Evolutionary conservation across 2,113 vertebrate species (phyloP).

Genomic region (Thalassoma bifasciatum): DNA sequence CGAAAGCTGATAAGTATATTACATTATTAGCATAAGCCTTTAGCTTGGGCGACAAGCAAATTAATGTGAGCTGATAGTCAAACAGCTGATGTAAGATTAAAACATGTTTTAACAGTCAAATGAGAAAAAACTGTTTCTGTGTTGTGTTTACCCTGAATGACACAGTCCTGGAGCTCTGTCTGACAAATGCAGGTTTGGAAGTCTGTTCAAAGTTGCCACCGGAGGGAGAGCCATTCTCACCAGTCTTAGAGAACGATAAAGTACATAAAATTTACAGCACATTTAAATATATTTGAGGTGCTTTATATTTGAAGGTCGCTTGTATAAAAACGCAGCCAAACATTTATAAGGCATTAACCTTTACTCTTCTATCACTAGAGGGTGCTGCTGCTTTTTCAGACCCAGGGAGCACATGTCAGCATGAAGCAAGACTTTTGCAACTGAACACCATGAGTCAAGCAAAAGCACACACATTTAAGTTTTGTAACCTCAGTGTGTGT

Average conservation of each 20-base stretch:
- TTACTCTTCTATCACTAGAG: slow-evolving; percentile 39
- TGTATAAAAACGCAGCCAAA: not conserved
- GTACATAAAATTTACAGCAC: not conserved
- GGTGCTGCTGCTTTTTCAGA: slow-evolving; percentile 24
- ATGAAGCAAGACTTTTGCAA: not conserved
- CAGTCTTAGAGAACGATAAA: slow-evolving; percentile 48
- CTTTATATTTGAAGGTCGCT: not conserved
- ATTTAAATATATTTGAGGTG: not conserved
- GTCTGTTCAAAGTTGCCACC: slow-evolving; percentile 53
- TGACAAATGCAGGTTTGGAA: slow-evolving; percentile 82
- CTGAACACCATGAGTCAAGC: slow-evolving; percentile 22
- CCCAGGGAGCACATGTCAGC: not conserved
- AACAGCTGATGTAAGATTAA: slow-evolving; percentile 31
- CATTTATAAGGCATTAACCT: not conserved
- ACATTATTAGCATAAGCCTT: slow-evolving; percentile 4
- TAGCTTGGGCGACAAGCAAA: slow-evolving; percentile 57
- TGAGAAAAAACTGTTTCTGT: slow-evolving; percentile 19
- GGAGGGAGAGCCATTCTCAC: slow-evolving; percentile 48
- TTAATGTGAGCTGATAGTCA: slow-evolving; percentile 29
- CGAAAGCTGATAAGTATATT: slow-evolving; percentile 29
- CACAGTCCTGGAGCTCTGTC: slow-evolving; percentile 87
- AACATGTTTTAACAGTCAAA: slow-evolving; percentile 60
- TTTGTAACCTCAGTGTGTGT: not conserved
- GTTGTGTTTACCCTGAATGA: slow-evolving; percentile 90
- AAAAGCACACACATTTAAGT: slow-evolving; percentile 3